A percentile compares a stretch with the other conserved stretches of the same genome.
Conservation (phyloP, 2,113 vertebrate species). For the Lanius collurio region DNA sequence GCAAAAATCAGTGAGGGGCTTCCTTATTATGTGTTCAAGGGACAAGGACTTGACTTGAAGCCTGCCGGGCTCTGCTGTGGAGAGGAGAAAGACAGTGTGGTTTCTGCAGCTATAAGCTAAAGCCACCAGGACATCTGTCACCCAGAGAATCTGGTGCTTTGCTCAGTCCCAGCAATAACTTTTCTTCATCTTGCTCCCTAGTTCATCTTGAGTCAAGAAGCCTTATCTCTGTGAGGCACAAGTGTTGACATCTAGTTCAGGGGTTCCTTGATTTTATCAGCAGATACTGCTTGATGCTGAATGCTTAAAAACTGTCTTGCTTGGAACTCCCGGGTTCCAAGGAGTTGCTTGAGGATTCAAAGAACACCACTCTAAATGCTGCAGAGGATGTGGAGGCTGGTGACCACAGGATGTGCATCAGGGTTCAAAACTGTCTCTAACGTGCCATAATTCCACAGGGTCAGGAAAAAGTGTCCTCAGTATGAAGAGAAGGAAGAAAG, state of each 20-base stretch:
- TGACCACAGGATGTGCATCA: neutral
- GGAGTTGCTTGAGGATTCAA: neutral
- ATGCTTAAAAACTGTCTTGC: neutral
- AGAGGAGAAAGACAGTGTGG: neutral
- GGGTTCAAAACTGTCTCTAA: neutral
- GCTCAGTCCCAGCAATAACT: neutral
- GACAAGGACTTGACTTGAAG: neutral
- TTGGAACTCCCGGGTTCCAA: neutral
- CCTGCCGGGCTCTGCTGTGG: neutral
- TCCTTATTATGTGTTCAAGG: neutral
- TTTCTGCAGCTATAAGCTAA: neutral
- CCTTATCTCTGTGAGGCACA: neutral
- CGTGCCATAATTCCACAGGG: conserved; percentile 4
- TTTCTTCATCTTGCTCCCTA: neutral
- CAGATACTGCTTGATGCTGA: neutral
- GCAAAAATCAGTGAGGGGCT: neutral
- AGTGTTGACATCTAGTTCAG: too few species aligned
- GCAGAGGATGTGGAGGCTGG: neutral
- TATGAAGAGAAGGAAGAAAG: conserved; percentile 75
- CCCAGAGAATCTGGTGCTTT: neutral
- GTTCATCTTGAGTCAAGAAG: neutral
- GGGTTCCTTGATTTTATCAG: neutral
- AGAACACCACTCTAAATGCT: neutral
- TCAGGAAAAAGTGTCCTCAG: conserved; percentile 70
- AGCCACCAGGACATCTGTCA: neutral